Evolutionary conservation across 2,797 vertebrate genomes (phyloP), one percentile per base, ranked within the genome.

Genomic region (Helicolenus hilgendorfi): DNA sequence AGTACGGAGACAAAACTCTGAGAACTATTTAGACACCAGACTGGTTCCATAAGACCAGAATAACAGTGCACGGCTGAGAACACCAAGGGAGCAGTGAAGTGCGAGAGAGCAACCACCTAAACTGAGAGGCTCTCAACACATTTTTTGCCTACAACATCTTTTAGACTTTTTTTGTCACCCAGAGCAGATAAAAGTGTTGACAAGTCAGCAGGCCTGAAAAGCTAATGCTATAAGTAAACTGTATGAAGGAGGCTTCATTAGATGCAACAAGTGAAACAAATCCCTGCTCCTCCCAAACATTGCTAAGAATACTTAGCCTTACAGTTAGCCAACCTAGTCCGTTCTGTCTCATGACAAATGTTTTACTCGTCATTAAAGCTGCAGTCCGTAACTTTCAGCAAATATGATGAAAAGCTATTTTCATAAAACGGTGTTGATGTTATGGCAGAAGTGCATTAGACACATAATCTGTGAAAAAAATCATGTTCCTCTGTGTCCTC

Each of bases 11-110:
- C 80, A 56, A 68, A 64, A 55, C 72, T 63, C 13, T 4, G 45
- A 72, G 84, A 84, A 78, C 55, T 91, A 59, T 88, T 85, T 71
- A 85, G 81, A 92, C 69, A 63, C 70, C 63, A 72, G 74, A 53
- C 24, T 72, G 84, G 65, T 81, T 86, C 82, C 33, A 58, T 60
- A 69, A 88, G 77, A 78, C 79, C 70, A 62, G 59, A 71, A 59
- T 53, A 71, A 81, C 33, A 27, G 53, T 4, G n/a, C 26, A 56
- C 20, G 1, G 55, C 27, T 80, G 31, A 53, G 74, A 77, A 71
- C 69, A 56, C 14, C 13, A 84, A 69, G 13, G 38, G 49, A 88
- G 27, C 63, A 58, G 55, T 24, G 5, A 75, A 59, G 65, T 4
- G 73, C 33, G 65, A 71, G 69, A 65, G 35, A 76, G 60, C 36